Evolutionary conservation across 2,888 invertebrate genomes (phyloP), one percentile per base, ranked within the genome.

Genomic region (Ceriagrion tenellum): DNA sequence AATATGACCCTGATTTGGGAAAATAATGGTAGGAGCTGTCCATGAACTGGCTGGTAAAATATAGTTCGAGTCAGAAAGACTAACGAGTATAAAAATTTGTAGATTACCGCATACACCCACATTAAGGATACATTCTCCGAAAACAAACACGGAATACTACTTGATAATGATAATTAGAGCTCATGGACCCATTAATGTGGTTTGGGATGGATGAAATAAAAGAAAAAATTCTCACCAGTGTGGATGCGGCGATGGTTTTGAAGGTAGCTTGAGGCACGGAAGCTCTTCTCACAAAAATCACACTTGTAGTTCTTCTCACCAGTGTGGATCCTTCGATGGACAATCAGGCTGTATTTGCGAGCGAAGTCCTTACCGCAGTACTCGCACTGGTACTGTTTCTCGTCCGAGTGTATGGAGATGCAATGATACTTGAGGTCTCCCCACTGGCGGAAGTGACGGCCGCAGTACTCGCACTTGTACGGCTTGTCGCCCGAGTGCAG

Each of bases 331-430:
- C 99, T 97, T 0, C 99, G 97, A 96, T 99, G 99, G 0, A 99
- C 98, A 95, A 98, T 98, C 95, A 99, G 97, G 0, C 99, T 99
- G 97, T 99, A 99, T 96, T 99, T 98, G 90, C 99, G 97, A 0
- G 99, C 98, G 97, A 99, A 99, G 96, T 98, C 98, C 96, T 99
- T 99, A 95, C 98, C 98, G 96, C 99, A 99, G 96, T 98, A 99
- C 96, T 99, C 99, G 96, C 99, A 99, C 96, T 99, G 99, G 96
- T 98, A 98, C 96, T 98, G 98, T 97, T 98, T 98, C 97, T 98
- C 96, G 90, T 98, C 98, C 18, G 98, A 98, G 96, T 99, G 99
- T 95, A 98, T 97, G 6, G 99, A 99, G 59, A 98, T 98, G 95
- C 98, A 98, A 97, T 99, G 99, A 96, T 99, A 99, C 96, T 98